Base-by-base conservation (phyloP, 2,888 invertebrate species). In the Fragum whitleyi region DNA sequence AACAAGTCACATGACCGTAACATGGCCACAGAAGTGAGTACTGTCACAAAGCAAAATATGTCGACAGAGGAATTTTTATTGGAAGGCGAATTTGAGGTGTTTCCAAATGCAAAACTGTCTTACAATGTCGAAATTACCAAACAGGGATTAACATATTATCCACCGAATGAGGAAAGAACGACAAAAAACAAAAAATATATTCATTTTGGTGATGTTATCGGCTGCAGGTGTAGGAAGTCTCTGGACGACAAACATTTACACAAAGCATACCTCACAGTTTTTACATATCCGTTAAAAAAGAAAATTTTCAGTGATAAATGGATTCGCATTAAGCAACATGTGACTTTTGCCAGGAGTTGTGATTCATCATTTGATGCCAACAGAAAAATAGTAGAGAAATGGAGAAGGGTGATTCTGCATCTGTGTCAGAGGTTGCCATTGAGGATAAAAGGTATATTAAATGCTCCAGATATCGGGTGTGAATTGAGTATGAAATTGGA, bases 261-360 rank as follows among this genome's bases (percentile, higher is more conserved):
- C 85, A 87, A 71, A 83, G 86, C 74, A 59, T 92, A 90, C 76
- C 84, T 93, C 21, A 89, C 91, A 9, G 69, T 93, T 7, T 92
- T 90, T 88, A 86, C 90, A 5, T 93, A 93, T 77, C 92, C 92
- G 5, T 88, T 90, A 69, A 83, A 85, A 69, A 91, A 89, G 78
- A 91, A 90, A 78, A n/a, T 91, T 6, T 88, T 90, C 36, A 87
- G 88, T 73, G 90, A 90, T 47, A 90, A 90, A 76, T 86, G 80
- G 72, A 76, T 86, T 21, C 83, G 93, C 47, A 79, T 83, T 59
- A 82, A 91, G 81, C 74, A 87, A 39, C 85, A 87, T 16, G 74
- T 91, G 19, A 90, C 90, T 14, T 89, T 93, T 85, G 89, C 87
- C 32, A 83, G 90, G 68, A 75, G 83, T 39, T 73, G 76, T 28